Conservation (phyloP, 1,140 invertebrate species). For the Heliconius hermathena region DNA sequence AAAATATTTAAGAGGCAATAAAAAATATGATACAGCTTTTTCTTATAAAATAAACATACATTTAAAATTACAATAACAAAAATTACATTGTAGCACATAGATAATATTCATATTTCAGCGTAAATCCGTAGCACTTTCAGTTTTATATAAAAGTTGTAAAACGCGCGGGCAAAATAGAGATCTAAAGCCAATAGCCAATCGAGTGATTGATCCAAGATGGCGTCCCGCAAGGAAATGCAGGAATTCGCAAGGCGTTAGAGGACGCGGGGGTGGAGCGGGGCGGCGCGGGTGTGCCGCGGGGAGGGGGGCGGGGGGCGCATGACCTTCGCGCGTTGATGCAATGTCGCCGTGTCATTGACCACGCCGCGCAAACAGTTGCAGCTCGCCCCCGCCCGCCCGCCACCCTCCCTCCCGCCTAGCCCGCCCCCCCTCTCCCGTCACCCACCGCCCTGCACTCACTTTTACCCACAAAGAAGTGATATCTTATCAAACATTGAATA, state of each 20-base stretch:
- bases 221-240: conserved; percentile 72
- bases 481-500: conserved; percentile 14
- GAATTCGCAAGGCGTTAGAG: conserved; percentile 69
- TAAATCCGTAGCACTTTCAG: conserved; percentile 20
- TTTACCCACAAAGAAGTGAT: conserved; percentile 19
- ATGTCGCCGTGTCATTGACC: conserved; percentile 79
- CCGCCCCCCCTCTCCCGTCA: conserved; percentile 30
- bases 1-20: neutral
- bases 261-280: conserved; percentile 46
- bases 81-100: neutral
- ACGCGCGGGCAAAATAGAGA: conserved; percentile 17
- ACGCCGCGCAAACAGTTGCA: conserved; percentile 74
- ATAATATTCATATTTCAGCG: conserved; percentile 5
- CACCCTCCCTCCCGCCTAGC: conserved; percentile 32
- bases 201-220: conserved; percentile 75
- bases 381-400: conserved; percentile 46
- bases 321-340: conserved; percentile 80
- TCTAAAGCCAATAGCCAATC: conserved; percentile 33
- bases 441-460: conserved; percentile 33
- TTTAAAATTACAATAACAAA: neutral
- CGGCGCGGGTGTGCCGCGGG: neutral
- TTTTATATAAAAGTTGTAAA: conserved; percentile 19
- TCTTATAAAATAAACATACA: neutral
- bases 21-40: neutral
- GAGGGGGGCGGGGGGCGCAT: conserved; percentile 43